phyloP scores from a whole-genome alignment of 1,140 invertebrate genomes.

The Drosophila pseudoobscura region DNA sequence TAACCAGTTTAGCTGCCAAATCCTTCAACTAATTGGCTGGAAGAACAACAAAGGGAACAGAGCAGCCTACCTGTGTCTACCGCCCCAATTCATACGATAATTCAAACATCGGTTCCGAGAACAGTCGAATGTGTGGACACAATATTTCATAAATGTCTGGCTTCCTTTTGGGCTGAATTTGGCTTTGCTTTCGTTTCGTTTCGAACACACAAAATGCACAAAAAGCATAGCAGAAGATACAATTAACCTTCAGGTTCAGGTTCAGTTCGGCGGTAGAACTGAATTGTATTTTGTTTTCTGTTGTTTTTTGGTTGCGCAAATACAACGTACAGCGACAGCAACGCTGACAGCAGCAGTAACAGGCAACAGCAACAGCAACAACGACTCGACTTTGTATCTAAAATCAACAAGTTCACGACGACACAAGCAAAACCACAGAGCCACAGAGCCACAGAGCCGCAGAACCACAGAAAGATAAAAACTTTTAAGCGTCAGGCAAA shows the following conservation, averaged over 20 bases:
- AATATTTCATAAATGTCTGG: slow-evolving; percentile 55
- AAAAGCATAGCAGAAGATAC: slow-evolving; percentile 60
- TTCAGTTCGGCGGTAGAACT: slow-evolving; percentile 54
- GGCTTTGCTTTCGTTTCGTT: slow-evolving; percentile 21
- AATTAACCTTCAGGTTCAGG: slow-evolving; percentile 71
- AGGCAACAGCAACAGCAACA: slow-evolving; percentile 2
- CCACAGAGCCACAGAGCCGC: slow-evolving; percentile 20
- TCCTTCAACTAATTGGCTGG: slow-evolving; percentile 57
- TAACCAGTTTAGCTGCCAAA: slow-evolving; percentile 49
- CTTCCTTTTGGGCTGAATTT: slow-evolving; percentile 35
- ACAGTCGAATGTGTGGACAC: slow-evolving; percentile 50
- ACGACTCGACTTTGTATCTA: slow-evolving; percentile 63
- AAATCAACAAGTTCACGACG: slow-evolving; percentile 79
- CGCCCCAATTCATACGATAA: slow-evolving; percentile 51
- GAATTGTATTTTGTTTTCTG: slow-evolving; percentile 31
- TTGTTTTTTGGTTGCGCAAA: slow-evolving; percentile 68
- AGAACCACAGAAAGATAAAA: slow-evolving; percentile 62
- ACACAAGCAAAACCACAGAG: slow-evolving; percentile 50
- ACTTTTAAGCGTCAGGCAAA: slow-evolving; percentile 70
- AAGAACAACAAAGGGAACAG: slow-evolving; percentile 28
- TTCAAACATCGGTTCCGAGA: slow-evolving; percentile 52
- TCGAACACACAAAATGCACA: slow-evolving; percentile 57
- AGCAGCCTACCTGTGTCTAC: slow-evolving; percentile 27
- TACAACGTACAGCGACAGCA: slow-evolving; percentile 46
- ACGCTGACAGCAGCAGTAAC: slow-evolving; percentile 31